Evolutionary conservation across 2,797 vertebrate species (phyloP), one percentile per base, ranked within the genome.

Genomic region (Choloepus didactylus): DNA sequence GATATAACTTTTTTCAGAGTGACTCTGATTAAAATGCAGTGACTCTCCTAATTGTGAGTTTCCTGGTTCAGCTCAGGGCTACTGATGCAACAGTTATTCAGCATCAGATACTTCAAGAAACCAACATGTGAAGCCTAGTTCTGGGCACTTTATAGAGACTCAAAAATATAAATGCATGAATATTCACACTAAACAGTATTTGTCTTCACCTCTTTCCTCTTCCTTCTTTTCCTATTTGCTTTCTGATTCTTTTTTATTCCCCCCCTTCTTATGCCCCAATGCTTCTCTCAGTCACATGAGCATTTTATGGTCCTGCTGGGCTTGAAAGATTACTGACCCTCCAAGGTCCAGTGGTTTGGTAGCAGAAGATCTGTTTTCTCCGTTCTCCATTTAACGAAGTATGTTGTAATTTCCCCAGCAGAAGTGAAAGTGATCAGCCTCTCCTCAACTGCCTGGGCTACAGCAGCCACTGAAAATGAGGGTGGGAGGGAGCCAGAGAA

Each of bases 401-500:
- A 6, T 44, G 59, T 44, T 96, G 96, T 93, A 93, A 89, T 93
- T 98, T 96, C 94, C 87, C 83, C 83, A 96, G 96, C 94, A 97
- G 97, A 97, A 96, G 95, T 96, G 97, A 97, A 97, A 97, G 96
- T 96, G 86, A 77, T 87, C 86, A 67, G 76, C 0, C 12, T 69
- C 73, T 72, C 18, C 49, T 31, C 44, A 44, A n/a, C 64, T 38
- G 76, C 95, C 92, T 89, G 75, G 12, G 14, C 51, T 54, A 15
- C 51, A 35, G 46, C 11, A 70, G 70, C 76, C 80, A n/a, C 18
- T 46, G 21, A 80, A 77, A 81, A 44, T 46, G 88, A 66, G 14
- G 29, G 35, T 9, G 9, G 67, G 70, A 46, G 35, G 64, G 38
- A 80, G 73, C 14, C 1, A 72, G 54, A 64, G 21, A 60, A 46